Evolutionary conservation across 2,888 invertebrate species (phyloP).

Genomic region (Philaethria dido): DNA sequence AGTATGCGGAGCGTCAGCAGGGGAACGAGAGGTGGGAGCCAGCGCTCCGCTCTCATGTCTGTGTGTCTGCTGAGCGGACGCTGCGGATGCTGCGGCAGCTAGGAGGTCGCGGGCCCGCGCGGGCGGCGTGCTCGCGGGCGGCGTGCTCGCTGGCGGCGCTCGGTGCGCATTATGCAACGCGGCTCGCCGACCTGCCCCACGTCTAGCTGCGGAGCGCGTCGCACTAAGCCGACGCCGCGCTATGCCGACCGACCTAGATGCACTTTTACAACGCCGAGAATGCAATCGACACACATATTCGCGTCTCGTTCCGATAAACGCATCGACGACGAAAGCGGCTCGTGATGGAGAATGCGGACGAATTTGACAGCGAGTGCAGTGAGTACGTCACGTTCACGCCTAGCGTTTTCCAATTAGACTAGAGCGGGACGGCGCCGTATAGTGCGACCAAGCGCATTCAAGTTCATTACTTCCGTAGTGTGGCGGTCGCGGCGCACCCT

Average conservation of each 20-base stretch:
- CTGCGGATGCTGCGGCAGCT: conserved; percentile 46
- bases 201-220: conserved; percentile 72
- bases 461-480: conserved; percentile 84
- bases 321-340: conserved; percentile 83
- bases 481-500: conserved; percentile 68
- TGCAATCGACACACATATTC: conserved; percentile 83
- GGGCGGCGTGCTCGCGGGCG: conserved; percentile 61
- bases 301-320: conserved; percentile 84
- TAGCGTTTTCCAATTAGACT: conserved; percentile 63
- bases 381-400: conserved; percentile 79
- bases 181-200: conserved; percentile 78
- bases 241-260: conserved; percentile 81
- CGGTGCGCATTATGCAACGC: conserved; percentile 75
- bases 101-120: conserved; percentile 48
- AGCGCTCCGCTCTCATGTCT: conserved; percentile 56
- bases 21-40: conserved; percentile 65
- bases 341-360: conserved; percentile 82
- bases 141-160: conserved; percentile 63
- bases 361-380: conserved; percentile 81
- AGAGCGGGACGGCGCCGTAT: conserved; percentile 73
- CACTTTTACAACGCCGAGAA: conserved; percentile 81
- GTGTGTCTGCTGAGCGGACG: conserved; percentile 37
- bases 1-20: conserved; percentile 70
- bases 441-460: conserved; percentile 76
- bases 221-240: conserved; percentile 75